These are phyloP conservation scores for Hemicordylus capensis DNA, from an alignment of 2,113 vertebrate species.

Conservation along the genomic window DNA sequence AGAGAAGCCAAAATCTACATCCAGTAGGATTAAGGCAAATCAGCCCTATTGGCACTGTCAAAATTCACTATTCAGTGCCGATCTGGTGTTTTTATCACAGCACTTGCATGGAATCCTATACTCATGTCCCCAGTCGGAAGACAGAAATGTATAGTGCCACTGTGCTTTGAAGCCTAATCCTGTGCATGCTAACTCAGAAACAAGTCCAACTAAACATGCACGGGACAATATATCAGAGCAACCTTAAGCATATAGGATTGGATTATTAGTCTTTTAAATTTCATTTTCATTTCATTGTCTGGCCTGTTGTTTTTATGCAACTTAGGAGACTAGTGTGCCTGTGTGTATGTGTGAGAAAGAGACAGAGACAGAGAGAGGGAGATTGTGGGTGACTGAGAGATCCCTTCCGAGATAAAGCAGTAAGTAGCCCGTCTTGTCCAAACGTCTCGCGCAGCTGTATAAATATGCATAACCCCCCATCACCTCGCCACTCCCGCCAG, in stretches of 20 bases:
- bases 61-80: too few species aligned
- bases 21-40: neutral
- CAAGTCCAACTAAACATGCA: neutral
- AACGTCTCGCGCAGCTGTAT: slow-evolving; percentile 63
- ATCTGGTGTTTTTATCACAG: too few species aligned
- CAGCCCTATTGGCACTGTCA: neutral
- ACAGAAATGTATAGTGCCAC: neutral
- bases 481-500: slow-evolving; percentile 22
- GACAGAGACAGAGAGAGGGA: neutral
- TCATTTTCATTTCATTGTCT: neutral
- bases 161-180: neutral
- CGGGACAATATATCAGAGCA: neutral
- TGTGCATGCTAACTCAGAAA: neutral
- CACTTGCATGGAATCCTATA: neutral
- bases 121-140: neutral
- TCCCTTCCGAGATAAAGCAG: slow-evolving; percentile 64
- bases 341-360: neutral
- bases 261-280: neutral
- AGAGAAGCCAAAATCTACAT: neutral
- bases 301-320: neutral
- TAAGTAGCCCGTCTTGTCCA: slow-evolving; percentile 56
- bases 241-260: neutral
- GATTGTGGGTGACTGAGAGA: slow-evolving; percentile 32
- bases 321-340: slow-evolving; percentile 31
- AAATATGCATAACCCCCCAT: slow-evolving; percentile 43